Evolutionary conservation across 2,113 vertebrate species (phyloP).

Genomic region (cattle (Bos taurus)): DNA sequence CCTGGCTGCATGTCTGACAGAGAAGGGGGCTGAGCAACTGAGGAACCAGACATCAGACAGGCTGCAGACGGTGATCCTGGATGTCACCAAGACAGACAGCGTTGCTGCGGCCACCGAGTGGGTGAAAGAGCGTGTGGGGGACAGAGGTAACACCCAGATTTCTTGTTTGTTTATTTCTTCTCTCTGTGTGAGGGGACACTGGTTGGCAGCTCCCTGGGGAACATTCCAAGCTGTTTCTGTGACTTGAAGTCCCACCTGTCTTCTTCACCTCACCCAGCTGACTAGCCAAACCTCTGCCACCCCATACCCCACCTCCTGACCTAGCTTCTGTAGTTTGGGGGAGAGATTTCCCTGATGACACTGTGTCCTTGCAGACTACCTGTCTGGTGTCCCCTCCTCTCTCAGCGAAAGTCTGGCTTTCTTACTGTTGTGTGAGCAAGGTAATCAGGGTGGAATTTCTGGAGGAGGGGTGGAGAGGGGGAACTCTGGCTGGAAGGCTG

Average conservation of each 20-base stretch:
- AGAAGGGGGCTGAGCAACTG: conserved; percentile 69
- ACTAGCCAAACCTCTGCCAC: not conserved
- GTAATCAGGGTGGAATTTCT: not conserved
- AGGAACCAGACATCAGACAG: conserved; percentile 68
- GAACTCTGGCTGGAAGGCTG: too few relatives aligned
- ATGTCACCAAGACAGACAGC: conserved; percentile 22
- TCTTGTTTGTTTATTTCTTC: not conserved
- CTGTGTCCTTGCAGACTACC: not conserved
- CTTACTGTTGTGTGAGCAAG: not conserved
- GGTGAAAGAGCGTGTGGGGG: conserved; percentile 6
- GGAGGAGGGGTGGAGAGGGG: not conserved
- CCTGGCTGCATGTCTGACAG: conserved; percentile 66
- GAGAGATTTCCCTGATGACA: not conserved
- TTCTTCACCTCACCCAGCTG: not conserved
- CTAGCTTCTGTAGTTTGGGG: not conserved
- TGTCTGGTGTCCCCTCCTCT: not conserved
- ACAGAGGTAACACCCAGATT: not conserved
- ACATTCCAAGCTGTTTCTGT: not conserved
- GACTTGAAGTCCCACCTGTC: not conserved
- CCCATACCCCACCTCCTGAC: accelerated
- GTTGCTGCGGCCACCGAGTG: not conserved
- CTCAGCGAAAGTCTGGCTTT: not conserved
- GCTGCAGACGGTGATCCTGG: conserved; percentile 42
- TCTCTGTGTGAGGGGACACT: not conserved
- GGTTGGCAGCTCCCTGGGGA: not conserved